A percentile compares a stretch with the other conserved stretches of the same genome.
Evolutionary conservation across 2,888 invertebrate species (phyloP).

Genomic region (Sphaeridia pumilis): DNA sequence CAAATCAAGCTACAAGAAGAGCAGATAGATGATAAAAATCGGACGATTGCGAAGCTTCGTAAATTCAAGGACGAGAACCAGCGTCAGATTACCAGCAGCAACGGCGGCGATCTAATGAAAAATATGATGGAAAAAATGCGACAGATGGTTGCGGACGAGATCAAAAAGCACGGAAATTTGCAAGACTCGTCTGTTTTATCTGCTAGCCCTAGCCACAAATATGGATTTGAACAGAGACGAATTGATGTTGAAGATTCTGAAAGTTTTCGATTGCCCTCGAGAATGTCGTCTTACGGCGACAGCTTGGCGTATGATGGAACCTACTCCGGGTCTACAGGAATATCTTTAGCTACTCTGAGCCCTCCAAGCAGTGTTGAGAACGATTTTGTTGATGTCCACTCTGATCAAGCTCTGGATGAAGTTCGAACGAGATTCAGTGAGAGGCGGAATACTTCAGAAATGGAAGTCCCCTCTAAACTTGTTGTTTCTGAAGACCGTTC

Average conservation of each 20-base stretch:
- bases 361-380: not conserved
- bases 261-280: not conserved
- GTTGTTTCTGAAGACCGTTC: too few species aligned
- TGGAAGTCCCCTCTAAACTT: too few species aligned
- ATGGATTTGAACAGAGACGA: not conserved
- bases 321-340: not conserved
- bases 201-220: not conserved
- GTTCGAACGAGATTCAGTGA: too few species aligned
- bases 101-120: not conserved
- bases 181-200: not conserved
- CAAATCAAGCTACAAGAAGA: not conserved
- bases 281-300: not conserved
- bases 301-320: not conserved
- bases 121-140: not conserved
- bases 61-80: not conserved
- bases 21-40: conserved; percentile 5
- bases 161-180: not conserved
- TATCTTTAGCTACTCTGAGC: conserved; percentile 1
- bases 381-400: too few species aligned
- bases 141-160: not conserved
- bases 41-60: not conserved
- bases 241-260: conserved; percentile 9
- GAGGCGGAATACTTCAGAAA: too few species aligned
- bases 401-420: too few species aligned
- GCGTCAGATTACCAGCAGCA: not conserved